These are phyloP conservation scores for Helicoverpa armigera DNA, from an alignment of 1,140 invertebrate species.

Conservation along the genomic window DNA sequence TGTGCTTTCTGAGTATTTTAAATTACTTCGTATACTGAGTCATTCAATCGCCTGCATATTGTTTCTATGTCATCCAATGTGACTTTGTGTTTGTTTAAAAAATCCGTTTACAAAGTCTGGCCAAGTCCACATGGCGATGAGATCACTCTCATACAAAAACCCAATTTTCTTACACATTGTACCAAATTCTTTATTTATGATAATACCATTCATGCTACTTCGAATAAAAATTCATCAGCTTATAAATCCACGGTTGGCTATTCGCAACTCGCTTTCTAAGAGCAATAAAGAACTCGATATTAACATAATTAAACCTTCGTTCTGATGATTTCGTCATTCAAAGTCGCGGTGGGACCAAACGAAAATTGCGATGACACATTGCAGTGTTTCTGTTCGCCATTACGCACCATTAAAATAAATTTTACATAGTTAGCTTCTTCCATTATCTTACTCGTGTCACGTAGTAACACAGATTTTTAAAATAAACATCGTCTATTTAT, in stretches of 20 bases:
- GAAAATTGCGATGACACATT: constrained; percentile 21
- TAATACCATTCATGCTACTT: constrained; percentile 13
- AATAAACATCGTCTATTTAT: constrained; percentile 29
- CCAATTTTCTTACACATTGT: constrained; percentile 19
- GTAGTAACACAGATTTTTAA: constrained; percentile 17
- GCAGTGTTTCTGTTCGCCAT: constrained; percentile 18
- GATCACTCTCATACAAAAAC: constrained; percentile 52
- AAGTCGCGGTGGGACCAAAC: constrained; percentile 34
- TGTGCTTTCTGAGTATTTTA: neutral
- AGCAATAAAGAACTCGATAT: constrained; percentile 33
- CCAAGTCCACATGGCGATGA: constrained; percentile 56
- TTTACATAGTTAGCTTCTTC: constrained; percentile 37
- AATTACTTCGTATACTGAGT: constrained; percentile 30
- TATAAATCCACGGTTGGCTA: neutral
- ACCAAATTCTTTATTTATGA: constrained; percentile 26
- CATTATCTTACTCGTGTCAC: constrained; percentile 36
- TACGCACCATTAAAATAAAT: constrained; percentile 48
- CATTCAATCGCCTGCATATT: constrained; percentile 8
- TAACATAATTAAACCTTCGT: constrained; percentile 38
- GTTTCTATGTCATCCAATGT: constrained; percentile 17
- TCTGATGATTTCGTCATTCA: constrained; percentile 37
- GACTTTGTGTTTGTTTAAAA: constrained; percentile 9
- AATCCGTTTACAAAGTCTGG: constrained; percentile 22
- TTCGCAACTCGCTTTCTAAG: constrained; percentile 44
- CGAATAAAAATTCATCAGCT: neutral